These are phyloP conservation scores for Syngnathus floridae DNA, from an alignment of 2,113 vertebrate genomes.

Conservation along the genomic window DNA sequence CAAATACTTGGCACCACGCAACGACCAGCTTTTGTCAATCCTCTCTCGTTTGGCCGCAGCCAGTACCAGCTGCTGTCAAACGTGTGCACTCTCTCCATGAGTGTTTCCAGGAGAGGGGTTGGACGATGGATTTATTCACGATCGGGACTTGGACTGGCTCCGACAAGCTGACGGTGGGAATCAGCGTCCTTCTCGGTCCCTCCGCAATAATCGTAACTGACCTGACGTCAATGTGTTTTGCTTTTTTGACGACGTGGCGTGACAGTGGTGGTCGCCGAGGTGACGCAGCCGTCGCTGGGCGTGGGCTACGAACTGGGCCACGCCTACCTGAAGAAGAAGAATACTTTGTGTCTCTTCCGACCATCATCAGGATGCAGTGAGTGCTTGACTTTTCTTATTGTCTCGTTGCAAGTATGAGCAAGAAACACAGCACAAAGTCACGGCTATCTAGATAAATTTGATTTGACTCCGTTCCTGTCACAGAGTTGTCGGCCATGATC, in stretches of 20 bases:
- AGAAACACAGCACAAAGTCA: not conserved
- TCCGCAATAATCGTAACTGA: too few relatives aligned
- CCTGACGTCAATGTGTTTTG: not conserved
- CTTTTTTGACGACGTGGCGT: too few relatives aligned
- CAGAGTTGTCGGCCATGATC: constrained; percentile 61
- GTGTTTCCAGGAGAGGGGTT: constrained; percentile 37
- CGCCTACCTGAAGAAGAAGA: constrained; percentile 42
- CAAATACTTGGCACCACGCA: too few relatives aligned
- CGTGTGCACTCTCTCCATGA: too few relatives aligned
- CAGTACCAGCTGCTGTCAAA: too few relatives aligned
- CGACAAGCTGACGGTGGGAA: constrained; percentile 38
- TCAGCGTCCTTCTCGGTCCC: not conserved
- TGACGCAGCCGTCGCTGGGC: constrained; percentile 56
- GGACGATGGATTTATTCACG: constrained; percentile 36
- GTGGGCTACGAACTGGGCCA: constrained; percentile 57
- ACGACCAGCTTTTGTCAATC: too few relatives aligned
- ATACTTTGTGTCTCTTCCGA: constrained; percentile 51
- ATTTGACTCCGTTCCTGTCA: too few relatives aligned
- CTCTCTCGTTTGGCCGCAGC: too few relatives aligned
- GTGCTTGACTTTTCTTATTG: constrained; percentile 13
- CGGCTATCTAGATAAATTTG: too few relatives aligned
- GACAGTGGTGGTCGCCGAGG: constrained; percentile 50
- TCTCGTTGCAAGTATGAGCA: not conserved
- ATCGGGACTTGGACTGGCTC: constrained; percentile 50
- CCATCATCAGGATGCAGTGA: constrained; percentile 45